Conservation (phyloP, 1,140 invertebrate genomes). For the Drosophila nigromelanica region DNA sequence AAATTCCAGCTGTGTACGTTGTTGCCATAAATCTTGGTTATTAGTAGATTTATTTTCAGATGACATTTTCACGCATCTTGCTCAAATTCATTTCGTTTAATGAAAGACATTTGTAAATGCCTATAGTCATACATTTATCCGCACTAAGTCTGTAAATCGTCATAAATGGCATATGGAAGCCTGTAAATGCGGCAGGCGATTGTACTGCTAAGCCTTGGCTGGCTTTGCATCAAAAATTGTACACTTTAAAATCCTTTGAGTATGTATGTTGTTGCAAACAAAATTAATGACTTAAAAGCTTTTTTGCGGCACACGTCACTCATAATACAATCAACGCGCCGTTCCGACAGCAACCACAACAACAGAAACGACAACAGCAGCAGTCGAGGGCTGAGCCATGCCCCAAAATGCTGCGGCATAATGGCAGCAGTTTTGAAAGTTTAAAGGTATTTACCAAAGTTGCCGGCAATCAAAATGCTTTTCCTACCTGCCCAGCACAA, state of each 20-base stretch:
- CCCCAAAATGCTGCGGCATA: conserved; percentile 53
- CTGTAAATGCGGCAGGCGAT: conserved; percentile 10
- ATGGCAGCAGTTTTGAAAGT: conserved; percentile 56
- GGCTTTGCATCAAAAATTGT: conserved; percentile 56
- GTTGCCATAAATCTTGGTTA: conserved; percentile 68
- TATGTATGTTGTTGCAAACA: conserved; percentile 60
- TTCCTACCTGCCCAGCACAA: conserved; percentile 47
- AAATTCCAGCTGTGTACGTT: conserved; percentile 14
- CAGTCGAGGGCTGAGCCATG: conserved; percentile 25
- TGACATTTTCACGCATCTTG: conserved; percentile 57
- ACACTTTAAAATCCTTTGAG: conserved; percentile 77
- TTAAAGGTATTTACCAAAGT: conserved; percentile 70
- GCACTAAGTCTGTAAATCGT: conserved; percentile 2
- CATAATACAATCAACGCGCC: conserved; percentile 78
- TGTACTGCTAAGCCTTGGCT: not conserved
- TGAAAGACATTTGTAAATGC: conserved; percentile 31
- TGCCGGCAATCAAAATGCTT: conserved; percentile 66
- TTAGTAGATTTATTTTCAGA: conserved; percentile 66
- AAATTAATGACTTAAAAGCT: conserved; percentile 82
- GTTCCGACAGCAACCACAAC: conserved; percentile 50
- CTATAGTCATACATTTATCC: not conserved
- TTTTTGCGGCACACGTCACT: conserved; percentile 79
- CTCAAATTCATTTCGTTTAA: conserved; percentile 49
- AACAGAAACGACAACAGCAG: conserved; percentile 32
- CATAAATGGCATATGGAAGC: conserved; percentile 27